Base-by-base conservation (phyloP, 1,140 invertebrate species). In the Drosophila carrolli region DNA sequence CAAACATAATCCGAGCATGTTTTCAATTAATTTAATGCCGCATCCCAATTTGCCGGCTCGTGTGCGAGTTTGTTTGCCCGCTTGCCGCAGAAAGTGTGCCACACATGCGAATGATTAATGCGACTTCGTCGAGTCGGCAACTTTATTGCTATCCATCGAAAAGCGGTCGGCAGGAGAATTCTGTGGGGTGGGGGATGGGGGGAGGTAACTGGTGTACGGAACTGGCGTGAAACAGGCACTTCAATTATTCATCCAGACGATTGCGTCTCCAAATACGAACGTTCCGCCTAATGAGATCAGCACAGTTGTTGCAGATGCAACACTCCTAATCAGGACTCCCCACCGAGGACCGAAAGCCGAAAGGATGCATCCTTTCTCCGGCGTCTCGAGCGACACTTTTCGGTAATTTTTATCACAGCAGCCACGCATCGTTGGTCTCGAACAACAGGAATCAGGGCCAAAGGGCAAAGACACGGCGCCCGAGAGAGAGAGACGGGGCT, bases 1-100 rank as follows among this genome's bases (percentile, higher is more conserved):
- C 75, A 85, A 86, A 86, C 78, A 78, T 85, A 75, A 86, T 81
- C 73, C 80, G 46, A 81, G 78, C 70, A 70, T 82, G 74, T 85
- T 85, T 81, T 60, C 78, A 88, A 86, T 86, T 86, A 86, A 86
- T 79, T 86, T 79, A 86, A 86, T 82, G 71, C 75, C 61, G 51
- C 81, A 75, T 79, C 62, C 73, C 80, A 65, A 59, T 76, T 75
- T 66, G 72, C 73, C 72, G 54, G 14, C 55, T 66, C 57, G 53
- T 50, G 29, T 44, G 54, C 27, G 50, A 27, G 61, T 58, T 56
- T 55, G 55, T 79, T 75, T 76, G 62, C 74, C 70, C 75, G 66
- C 43, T 60, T 72, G 48, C 62, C 58, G 44, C 67, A 73, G 70
- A 78, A 70, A 65, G 56, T 80, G 75, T 81, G 75, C 44, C 48